phyloP scores from a whole-genome alignment of 2,113 vertebrate species.

The Seriola quinqueradiata region DNA sequence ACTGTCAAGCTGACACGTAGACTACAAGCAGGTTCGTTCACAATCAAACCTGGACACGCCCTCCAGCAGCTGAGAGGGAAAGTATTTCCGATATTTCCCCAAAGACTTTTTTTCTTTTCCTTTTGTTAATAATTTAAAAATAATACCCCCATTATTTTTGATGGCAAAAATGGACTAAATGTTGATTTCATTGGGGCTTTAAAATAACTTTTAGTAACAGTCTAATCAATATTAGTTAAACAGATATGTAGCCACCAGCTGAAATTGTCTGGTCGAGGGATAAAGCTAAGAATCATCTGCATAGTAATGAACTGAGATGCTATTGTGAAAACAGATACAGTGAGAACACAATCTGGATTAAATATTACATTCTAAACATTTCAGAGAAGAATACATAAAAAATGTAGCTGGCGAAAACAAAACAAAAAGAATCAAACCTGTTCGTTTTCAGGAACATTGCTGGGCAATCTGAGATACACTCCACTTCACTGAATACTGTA shows the following conservation, averaged over 20 bases:
- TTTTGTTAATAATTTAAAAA: neutral
- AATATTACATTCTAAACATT: neutral
- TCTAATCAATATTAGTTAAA: neutral
- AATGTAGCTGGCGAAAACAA: neutral
- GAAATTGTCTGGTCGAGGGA: neutral
- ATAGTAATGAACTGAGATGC: neutral
- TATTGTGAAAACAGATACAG: neutral
- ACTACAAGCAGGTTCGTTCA: neutral
- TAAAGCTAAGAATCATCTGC: slow-evolving; percentile 1
- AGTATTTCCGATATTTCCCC: neutral
- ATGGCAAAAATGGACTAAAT: neutral
- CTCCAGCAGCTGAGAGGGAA: neutral
- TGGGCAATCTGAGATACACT: slow-evolving; percentile 1
- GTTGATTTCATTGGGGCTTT: neutral
- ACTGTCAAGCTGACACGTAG: neutral
- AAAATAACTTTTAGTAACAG: too few relatives aligned
- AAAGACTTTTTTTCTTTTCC: neutral
- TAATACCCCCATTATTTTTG: neutral
- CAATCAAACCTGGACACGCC: neutral
- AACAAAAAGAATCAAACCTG: neutral
- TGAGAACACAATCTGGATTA: neutral
- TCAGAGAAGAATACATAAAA: neutral
- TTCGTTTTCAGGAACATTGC: neutral
- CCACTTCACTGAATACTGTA: neutral
- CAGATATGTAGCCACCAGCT: neutral